Evolutionary conservation across 92 coral and sea anemone genomes (phyloP), one percentile per base, ranked within the genome.

Genomic region (Scolanthus callimorphus): DNA sequence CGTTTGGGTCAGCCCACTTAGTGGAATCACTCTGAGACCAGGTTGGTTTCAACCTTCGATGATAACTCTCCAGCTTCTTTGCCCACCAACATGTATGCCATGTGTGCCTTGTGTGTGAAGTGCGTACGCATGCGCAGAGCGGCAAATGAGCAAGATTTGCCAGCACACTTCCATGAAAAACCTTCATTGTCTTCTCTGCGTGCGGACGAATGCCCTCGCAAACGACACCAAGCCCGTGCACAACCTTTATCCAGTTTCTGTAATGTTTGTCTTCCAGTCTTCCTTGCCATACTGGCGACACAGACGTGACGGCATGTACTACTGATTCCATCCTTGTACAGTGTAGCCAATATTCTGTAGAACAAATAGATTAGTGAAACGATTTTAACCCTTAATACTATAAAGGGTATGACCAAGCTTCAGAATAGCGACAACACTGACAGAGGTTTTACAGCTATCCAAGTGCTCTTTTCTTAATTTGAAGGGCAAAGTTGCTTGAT

Each of bases 181-280:
- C 52, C 22, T 62, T 57, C 37, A 70, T 60, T 31, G 71, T 70
- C 27, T 46, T 55, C 3, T 67, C 56, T 9, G 78, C 59, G 64
- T 60, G 82, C 11, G 84, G 68, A 38, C 85, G 78, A 17, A 85
- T 56, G n/a, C 95, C 90, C 27, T 28, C 48, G 45, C 90, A 74
- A 24, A 80, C 62, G 8, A 69, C 24, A 17, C 59, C 17, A 13
- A 90, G 68, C 3, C 86, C 86, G n/a, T 76, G 76, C 0, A 95
- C 95, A 20, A 90, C 85, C 25, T 88, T 79, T 8, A 90, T 76
- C 95, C 97, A 90, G 31, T 90, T 88, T 39, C 73, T 78, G 74
- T 81, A 83, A n/a, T 64, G 77, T 23, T 77, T 69, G 27, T 77
- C 62, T 20, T 67, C 62, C 37, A 84, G 77, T 25, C 66, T 70